A percentile compares a stretch with the other conserved stretches of the same genome.
Evolutionary conservation across 2,797 vertebrate species (phyloP).

Genomic region (Sebastes nivosus): DNA sequence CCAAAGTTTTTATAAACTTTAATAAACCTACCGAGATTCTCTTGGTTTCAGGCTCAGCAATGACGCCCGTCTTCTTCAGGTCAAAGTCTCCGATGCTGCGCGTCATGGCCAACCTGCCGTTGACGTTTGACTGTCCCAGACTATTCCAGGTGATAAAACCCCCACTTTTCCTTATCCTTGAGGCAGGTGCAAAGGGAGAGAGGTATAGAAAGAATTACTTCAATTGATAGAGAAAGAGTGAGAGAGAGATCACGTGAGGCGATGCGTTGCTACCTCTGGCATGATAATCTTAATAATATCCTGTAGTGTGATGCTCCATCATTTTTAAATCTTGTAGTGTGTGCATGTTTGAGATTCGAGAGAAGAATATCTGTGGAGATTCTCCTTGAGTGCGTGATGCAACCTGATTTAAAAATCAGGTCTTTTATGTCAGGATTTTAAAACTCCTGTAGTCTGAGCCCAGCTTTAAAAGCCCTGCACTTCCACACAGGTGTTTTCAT

Average conservation of each 20-base stretch:
- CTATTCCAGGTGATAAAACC: conserved; percentile 97
- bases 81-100: conserved; percentile 97
- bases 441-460: too few relatives aligned
- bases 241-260: too few relatives aligned
- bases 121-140: conserved; percentile 94
- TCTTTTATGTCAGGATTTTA: too few relatives aligned
- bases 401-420: too few relatives aligned
- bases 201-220: background rate
- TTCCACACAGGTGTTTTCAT: background rate
- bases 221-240: background rate
- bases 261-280: too few relatives aligned
- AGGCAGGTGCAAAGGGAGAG: conserved; percentile 4
- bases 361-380: too few relatives aligned
- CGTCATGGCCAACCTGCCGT: conserved; percentile 96
- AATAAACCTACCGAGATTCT: conserved; percentile 82
- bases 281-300: too few relatives aligned
- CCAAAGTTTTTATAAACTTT: background rate
- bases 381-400: too few relatives aligned
- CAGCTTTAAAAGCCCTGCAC: background rate
- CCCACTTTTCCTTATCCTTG: conserved; percentile 91
- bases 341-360: too few relatives aligned
- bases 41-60: conserved; percentile 95
- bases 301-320: too few relatives aligned
- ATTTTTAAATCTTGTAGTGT: too few relatives aligned
- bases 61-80: conserved; percentile 92